These are phyloP conservation scores for Siniperca undulata DNA, from an alignment of 2,797 vertebrate species.

Conservation along the genomic window DNA sequence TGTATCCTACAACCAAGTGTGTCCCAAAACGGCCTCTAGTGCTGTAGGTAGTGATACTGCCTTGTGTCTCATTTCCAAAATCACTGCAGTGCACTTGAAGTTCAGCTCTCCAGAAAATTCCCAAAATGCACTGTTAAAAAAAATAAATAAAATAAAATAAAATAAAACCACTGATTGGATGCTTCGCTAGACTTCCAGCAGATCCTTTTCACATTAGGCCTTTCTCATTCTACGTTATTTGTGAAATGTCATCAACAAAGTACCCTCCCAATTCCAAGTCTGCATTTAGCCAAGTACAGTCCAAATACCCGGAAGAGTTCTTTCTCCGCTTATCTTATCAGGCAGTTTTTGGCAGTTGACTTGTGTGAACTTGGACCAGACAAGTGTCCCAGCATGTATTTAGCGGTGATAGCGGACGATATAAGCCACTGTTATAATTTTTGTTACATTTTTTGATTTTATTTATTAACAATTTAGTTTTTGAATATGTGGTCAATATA, in stretches of 20 bases:
- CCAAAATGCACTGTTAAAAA: neutral
- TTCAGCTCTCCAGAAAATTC: slow-evolving; percentile 26
- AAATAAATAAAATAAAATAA: neutral
- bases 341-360: neutral
- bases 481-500: neutral
- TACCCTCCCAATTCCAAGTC: neutral
- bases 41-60: slow-evolving; percentile 31
- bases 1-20: slow-evolving; percentile 25
- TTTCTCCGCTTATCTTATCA: neutral
- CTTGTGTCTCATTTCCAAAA: slow-evolving; percentile 28
- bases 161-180: neutral
- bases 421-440: neutral
- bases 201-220: neutral
- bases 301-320: neutral
- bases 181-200: neutral
- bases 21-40: slow-evolving; percentile 31
- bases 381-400: neutral
- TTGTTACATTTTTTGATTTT: too few relatives aligned
- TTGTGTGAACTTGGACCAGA: slow-evolving; percentile 5
- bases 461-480: neutral
- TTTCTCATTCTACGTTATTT: neutral
- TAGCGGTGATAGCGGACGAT: neutral
- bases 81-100: slow-evolving; percentile 26
- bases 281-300: neutral
- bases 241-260: slow-evolving; percentile 1